Conservation (phyloP, 2,797 vertebrate species). For the Somateria mollissima region DNA sequence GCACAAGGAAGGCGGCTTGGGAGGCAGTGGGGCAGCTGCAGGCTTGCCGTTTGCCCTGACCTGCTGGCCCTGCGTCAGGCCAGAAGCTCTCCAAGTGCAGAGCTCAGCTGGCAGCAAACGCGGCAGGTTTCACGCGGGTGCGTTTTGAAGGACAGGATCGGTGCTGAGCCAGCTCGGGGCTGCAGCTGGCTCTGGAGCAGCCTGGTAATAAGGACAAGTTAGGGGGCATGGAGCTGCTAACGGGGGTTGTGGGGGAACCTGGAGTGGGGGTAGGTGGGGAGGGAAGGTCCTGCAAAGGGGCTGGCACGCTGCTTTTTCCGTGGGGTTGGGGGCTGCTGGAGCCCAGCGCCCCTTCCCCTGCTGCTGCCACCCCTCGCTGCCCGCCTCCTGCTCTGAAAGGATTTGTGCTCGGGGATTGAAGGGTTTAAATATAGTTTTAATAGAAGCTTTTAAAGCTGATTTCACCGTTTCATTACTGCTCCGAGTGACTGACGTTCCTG, state of each 20-base stretch:
- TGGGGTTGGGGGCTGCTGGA: neutral
- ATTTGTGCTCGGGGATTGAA: neutral
- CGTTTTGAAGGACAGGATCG: fast-evolving
- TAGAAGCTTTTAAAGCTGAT: slow-evolving; percentile 27
- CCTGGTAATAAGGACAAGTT: no score
- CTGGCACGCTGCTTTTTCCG: fast-evolving
- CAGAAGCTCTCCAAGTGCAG: neutral
- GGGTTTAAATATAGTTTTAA: slow-evolving; percentile 29
- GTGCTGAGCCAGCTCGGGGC: neutral
- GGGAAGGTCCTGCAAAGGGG: neutral
- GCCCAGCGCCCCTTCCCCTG: neutral
- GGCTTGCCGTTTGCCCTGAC: neutral
- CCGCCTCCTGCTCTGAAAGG: neutral
- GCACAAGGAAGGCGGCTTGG: neutral
- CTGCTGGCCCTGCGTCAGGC: neutral
- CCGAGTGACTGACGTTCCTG: neutral
- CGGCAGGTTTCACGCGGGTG: fast-evolving
- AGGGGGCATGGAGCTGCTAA: neutral
- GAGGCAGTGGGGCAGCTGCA: neutral
- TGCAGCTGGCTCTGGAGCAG: neutral
- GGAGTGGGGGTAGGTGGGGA: neutral
- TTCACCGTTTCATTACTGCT: neutral
- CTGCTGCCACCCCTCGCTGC: neutral
- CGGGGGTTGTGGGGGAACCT: neutral
- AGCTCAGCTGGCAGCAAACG: fast-evolving